Evolutionary conservation across 2,113 vertebrate genomes (phyloP).

Genomic region (Tragelaphus scriptus): DNA sequence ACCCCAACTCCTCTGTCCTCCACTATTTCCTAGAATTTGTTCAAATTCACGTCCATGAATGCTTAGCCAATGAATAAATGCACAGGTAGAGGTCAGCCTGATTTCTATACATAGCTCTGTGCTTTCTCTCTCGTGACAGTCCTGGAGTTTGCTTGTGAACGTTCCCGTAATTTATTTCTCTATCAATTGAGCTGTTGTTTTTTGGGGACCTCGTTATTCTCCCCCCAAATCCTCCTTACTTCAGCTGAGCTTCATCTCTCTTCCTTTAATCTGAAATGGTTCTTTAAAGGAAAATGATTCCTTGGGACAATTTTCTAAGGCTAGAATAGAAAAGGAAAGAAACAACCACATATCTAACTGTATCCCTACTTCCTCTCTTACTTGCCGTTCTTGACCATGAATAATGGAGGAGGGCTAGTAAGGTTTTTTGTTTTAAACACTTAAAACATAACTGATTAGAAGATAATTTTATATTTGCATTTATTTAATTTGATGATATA

Average conservation of each 20-base stretch:
- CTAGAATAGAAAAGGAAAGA: not conserved
- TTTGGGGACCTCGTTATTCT: not conserved
- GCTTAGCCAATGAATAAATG: not conserved
- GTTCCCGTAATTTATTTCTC: not conserved
- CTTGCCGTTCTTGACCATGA: not conserved
- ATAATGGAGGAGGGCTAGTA: not conserved
- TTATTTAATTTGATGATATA: not conserved
- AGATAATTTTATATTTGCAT: not conserved
- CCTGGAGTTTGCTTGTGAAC: not conserved
- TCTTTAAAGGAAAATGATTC: not conserved
- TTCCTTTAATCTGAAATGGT: not conserved
- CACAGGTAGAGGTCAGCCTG: fast-evolving
- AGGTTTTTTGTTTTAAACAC: not conserved
- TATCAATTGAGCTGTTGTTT: not conserved
- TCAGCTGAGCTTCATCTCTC: not conserved
- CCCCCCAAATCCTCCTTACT: too few relatives aligned
- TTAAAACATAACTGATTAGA: not conserved
- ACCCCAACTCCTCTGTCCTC: not conserved
- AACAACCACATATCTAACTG: not conserved
- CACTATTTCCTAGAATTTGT: not conserved
- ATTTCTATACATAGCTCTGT: not conserved
- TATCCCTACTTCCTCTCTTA: not conserved
- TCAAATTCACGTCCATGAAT: not conserved
- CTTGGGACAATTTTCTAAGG: not conserved
- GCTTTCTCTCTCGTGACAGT: not conserved